Evolutionary conservation across 1,140 invertebrate species (phyloP), one percentile per base, ranked within the genome.

Genomic region (Penaeus japonicus): DNA sequence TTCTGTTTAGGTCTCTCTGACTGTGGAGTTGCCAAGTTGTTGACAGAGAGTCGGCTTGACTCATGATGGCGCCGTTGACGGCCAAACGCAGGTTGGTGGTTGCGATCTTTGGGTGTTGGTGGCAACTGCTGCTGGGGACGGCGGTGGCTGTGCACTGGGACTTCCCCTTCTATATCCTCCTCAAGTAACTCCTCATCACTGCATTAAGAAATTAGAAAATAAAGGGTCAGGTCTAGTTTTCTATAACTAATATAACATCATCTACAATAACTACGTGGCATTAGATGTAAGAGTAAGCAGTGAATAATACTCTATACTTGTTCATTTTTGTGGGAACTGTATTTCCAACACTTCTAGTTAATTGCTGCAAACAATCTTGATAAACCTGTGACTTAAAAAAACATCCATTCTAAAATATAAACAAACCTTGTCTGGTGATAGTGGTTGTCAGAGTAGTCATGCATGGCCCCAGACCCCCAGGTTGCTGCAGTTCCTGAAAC

Each of bases 181-280:
- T 83, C 87, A 22, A 88, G 77, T 35, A 88, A 30, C 22, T 88
- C 87, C 18, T 88, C 87, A 78, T 88, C 87, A 84, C 87, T 88
- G 32, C 7, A 32, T 12, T 7, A 47, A 4, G 15, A 47, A 47
- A 47, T 0, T 7, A 47, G 47, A 47, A 15, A 47, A 47, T 47
- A 1, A 12, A 1, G 47, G 10, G 15, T 7, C 47, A 12, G 47
- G 47, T 47, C 47, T 47, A 47, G 47, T 47, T 47, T 47, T 15
- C 47, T 47, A 47, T 4, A 47, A 47, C 10, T 47, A n/a, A 47
- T 47, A 47, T 47, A 47, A 12, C n/a, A 47, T 12, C 10, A 47
- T 15, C 15, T 15, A 12, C 1, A 15, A 47, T 47, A 47, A 47
- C 5, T 0, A 47, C 0, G 47, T 47, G 15, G 15, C 15, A 47